A percentile compares a stretch with the other conserved stretches of the same genome.
phyloP scores from a whole-genome alignment of 2,888 invertebrate genomes.

The Saturnia japonica region DNA sequence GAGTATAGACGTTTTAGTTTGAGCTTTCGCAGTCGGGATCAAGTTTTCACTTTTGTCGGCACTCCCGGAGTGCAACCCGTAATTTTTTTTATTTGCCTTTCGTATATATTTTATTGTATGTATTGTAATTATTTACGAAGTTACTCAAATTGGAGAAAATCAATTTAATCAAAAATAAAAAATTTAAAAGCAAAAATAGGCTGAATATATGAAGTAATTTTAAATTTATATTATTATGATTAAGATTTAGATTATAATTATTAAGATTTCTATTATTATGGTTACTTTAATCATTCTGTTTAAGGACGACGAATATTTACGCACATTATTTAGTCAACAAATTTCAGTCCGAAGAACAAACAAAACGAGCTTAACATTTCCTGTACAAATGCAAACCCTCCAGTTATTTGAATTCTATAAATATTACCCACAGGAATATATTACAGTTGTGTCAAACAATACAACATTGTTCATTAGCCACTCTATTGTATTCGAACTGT shows the following conservation, averaged over 20 bases:
- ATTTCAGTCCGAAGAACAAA: background rate
- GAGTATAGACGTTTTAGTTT: no score
- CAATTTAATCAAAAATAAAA: no score
- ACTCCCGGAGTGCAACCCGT: no score
- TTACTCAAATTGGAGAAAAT: no score
- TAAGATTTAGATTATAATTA: background rate
- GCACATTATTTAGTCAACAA: constrained; percentile 21
- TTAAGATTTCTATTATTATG: background rate
- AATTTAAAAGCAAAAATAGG: no score
- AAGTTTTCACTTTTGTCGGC: no score
- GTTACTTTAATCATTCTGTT: constrained; percentile 4
- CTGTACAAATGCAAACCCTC: constrained; percentile 26
- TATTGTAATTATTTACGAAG: no score
- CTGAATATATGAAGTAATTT: no score
- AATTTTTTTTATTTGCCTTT: no score
- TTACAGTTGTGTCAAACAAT: constrained; percentile 32
- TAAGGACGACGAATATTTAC: constrained; percentile 14
- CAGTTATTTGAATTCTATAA: constrained; percentile 28
- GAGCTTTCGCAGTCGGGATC: no score
- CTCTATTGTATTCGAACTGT: constrained; percentile 3
- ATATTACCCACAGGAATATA: constrained; percentile 35
- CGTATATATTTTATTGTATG: no score
- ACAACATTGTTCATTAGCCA: constrained; percentile 34
- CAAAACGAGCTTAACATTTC: constrained; percentile 22
- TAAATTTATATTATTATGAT: no score